Base-by-base conservation (phyloP, 2,113 vertebrate genomes). In the Microcebus griseorufus region DNA sequence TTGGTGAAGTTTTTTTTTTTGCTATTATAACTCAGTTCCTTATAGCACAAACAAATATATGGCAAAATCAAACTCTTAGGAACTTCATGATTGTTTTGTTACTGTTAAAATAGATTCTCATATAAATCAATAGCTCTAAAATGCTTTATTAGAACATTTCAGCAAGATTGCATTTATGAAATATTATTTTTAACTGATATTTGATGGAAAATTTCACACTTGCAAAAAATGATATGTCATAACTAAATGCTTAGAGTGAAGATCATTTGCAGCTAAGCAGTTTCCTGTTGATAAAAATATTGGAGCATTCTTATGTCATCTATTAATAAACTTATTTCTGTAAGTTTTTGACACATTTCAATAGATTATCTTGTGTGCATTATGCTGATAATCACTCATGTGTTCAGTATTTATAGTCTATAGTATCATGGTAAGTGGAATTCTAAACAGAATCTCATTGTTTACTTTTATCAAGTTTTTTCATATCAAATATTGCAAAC, bases 311-410 rank as follows among this genome's bases (percentile, higher is more conserved):
- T 93, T 76, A 81, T 95, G 42, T n/a, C 78, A 80, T 29, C 87
- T 93, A 92, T 93, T 90, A 92, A 92, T 93, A 93, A 95, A 91
- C 39, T 48, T 95, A 70, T 70, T 93, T 96, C 70, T 87, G 69
- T 64, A 93, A 51, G 37, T 85, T 83, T 94, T 92, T 96, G 79
- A 93, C 87, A 93, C 22, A 65, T 83, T 79, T n/a, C 72, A 82
- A n/a, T 83, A 93, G n/a, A 27, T 16, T 90, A 25, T 55, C 29
- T 84, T 60, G 6, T 42, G 25, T 76, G 55, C 14, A 23, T 80
- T 95, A 34, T 69, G 37, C 88, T 79, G 53, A 16, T 88, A 23
- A 65, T 93, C 60, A 82, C 27, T 79, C 45, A 32, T 93, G 65
- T 67, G 55, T 94, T 92, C 81, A 42, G 93, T 58, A 42, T 80